Conservation (phyloP, 2,888 invertebrate species). For the Blera fallax region DNA sequence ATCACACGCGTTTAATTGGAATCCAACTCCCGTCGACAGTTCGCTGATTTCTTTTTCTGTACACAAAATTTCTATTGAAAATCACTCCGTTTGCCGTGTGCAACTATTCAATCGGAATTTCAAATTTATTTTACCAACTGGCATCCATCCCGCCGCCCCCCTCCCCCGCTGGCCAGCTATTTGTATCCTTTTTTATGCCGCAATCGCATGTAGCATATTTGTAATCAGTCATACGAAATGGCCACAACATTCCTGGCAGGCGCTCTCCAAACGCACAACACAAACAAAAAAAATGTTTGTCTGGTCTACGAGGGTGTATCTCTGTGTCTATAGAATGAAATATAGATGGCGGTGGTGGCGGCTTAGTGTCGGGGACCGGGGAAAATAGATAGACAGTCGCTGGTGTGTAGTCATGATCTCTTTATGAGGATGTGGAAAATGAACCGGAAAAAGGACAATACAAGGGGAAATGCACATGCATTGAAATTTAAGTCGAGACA, state of each 20-base stretch:
- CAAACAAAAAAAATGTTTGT: constrained; percentile 66
- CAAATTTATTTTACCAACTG: constrained; percentile 59
- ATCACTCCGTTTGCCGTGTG: constrained; percentile 48
- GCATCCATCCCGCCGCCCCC: neutral
- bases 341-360: neutral
- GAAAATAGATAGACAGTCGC: neutral
- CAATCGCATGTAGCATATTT: constrained; percentile 62
- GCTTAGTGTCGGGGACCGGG: neutral
- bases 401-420: neutral
- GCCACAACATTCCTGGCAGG: no score
- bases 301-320: constrained; percentile 37
- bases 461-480: constrained; percentile 28
- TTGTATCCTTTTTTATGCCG: constrained; percentile 19
- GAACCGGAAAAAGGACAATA: constrained; percentile 50
- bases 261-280: no score
- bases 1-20: constrained; percentile 59
- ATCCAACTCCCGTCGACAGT: constrained; percentile 25
- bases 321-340: no score
- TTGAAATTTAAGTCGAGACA: constrained; percentile 9
- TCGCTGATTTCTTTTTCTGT: neutral
- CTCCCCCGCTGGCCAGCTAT: neutral
- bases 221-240: constrained; percentile 71
- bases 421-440: constrained; percentile 26
- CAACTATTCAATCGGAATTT: constrained; percentile 67
- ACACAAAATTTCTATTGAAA: constrained; percentile 52